These are phyloP conservation scores for Tachysurus vachellii DNA, from an alignment of 2,113 vertebrate genomes.

Conservation along the genomic window DNA sequence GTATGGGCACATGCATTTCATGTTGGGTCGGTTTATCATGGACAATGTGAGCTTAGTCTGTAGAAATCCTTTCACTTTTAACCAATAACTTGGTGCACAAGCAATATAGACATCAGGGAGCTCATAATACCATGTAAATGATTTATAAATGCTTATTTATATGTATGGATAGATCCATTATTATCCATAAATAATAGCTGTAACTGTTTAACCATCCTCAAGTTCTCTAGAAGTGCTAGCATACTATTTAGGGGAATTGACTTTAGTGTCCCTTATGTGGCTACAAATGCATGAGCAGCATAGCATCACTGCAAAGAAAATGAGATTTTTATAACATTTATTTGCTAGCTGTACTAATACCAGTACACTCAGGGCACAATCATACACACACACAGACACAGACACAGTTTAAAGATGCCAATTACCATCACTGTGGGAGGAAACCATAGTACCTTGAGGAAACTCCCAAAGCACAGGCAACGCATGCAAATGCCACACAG, in stretches of 20 bases:
- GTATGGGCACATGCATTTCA: conserved; percentile 20
- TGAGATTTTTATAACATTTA: background rate
- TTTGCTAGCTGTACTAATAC: background rate
- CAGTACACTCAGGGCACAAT: background rate
- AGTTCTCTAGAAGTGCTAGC: background rate
- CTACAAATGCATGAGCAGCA: background rate
- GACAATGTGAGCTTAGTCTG: background rate
- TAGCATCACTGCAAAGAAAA: background rate
- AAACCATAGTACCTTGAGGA: too few species aligned
- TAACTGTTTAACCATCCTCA: background rate
- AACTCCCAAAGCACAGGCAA: too few species aligned
- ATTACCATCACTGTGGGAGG: too few species aligned
- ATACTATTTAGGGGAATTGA: background rate
- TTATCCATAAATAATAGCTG: too few species aligned
- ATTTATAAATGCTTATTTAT: background rate
- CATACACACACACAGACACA: too few species aligned
- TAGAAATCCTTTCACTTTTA: background rate
- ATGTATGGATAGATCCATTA: background rate
- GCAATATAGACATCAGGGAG: background rate
- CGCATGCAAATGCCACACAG: too few species aligned
- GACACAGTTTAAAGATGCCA: too few species aligned
- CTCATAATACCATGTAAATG: background rate
- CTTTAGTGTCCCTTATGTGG: background rate
- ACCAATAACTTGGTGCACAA: background rate
- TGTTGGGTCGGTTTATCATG: background rate